phyloP scores from a whole-genome alignment of 2,888 invertebrate genomes.

The Cantharis lateralis region DNA sequence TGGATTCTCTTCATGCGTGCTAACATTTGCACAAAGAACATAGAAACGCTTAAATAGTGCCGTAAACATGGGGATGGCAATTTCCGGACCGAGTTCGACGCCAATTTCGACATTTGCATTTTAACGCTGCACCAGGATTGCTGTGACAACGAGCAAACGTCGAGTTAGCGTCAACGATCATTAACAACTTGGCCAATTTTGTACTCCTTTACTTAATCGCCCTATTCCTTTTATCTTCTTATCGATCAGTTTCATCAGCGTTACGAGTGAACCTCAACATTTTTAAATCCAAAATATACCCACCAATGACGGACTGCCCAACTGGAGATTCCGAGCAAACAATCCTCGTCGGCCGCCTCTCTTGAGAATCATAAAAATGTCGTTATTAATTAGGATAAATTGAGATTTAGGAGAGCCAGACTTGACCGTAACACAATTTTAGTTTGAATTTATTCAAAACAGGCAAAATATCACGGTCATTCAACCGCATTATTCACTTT shows the following conservation, averaged over 20 bases:
- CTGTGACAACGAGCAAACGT: constrained; percentile 15
- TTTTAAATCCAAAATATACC: background rate
- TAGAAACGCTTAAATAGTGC: constrained; percentile 11
- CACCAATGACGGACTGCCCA: too few relatives aligned
- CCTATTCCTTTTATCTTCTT: background rate
- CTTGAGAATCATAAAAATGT: background rate
- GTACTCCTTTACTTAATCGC: background rate
- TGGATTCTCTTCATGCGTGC: constrained; percentile 12
- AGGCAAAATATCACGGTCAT: too few relatives aligned
- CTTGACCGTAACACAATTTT: background rate
- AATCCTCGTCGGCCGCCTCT: background rate
- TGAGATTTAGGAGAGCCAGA: background rate
- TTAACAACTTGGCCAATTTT: constrained; percentile 22
- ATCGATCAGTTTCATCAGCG: background rate
- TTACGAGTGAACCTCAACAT: background rate
- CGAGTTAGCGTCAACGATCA: constrained; percentile 22
- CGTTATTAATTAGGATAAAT: background rate
- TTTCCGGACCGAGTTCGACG: constrained; percentile 21
- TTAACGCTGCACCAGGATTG: constrained; percentile 21
- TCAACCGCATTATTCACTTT: background rate
- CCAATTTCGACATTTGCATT: constrained; percentile 24
- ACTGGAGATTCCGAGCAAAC: background rate
- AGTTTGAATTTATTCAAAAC: background rate
- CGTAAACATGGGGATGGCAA: constrained; percentile 20
- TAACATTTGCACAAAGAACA: constrained; percentile 21